Evolutionary conservation across 2,797 vertebrate species (phyloP), one percentile per base, ranked within the genome.

Genomic region (Pseudomugil tenellus): DNA sequence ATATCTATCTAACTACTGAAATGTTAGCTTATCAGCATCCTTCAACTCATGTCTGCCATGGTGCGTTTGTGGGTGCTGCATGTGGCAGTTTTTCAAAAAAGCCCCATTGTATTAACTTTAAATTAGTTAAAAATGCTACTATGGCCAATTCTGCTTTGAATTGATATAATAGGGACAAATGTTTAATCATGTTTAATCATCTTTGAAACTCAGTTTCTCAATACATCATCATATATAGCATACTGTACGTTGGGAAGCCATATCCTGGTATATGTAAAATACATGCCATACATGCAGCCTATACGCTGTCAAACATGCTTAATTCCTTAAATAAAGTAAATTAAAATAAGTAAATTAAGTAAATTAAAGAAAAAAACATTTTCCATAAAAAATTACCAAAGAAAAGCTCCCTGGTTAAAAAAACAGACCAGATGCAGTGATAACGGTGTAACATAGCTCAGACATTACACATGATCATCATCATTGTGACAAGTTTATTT

Each of bases 401-500:
- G 6, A 31, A 31, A 31, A 3, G 3, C 29, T 31, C 3, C 29
- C 3, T 31, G 3, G 6, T 31, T 3, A 31, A 3, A 31, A 31
- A 32, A 32, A 8, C 32, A 32, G 32, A 32, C 32, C 35, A 25
- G 3, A 41, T 16, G 3, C 17, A 58, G 8, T 32, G n/a, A 49
- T 58, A 6, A 55, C 56, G 0, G 34, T 48, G 51, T 46, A 26
- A 65, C 13, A 29, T 26, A 37, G 52, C 13, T 62, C 56, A 72
- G 16, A 61, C 41, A 61, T 69, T 1, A 67, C 60, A 48, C 56
- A 57, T 25, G 60, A 13, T 57, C 35, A 48, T 55, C 21, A 12
- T 55, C 35, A 35, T 19, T 16, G 34, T 69, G 25, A 60, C 28
- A 37, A 37, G 72, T 75, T 46, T 82, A 79, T 77, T 71, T 46